Conservation (phyloP, 2,888 invertebrate genomes). For the Serripes groenlandicus region DNA sequence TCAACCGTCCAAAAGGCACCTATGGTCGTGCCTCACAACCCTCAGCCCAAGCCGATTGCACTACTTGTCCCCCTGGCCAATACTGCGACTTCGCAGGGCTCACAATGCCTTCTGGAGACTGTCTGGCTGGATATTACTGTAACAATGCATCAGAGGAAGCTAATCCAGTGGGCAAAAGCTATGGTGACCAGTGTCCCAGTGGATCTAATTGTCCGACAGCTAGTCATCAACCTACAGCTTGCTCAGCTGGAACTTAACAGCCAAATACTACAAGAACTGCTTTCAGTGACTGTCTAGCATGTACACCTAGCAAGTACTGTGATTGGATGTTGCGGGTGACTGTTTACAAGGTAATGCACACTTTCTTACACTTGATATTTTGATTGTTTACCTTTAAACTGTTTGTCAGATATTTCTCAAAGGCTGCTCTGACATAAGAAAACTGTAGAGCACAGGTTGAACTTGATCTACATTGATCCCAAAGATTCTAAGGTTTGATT, state of each 20-base stretch:
- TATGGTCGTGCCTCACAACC: conserved; percentile 80
- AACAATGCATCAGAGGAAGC: conserved; percentile 81
- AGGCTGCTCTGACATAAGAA: too few relatives aligned
- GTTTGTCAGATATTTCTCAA: too few relatives aligned
- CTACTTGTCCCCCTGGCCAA: conserved; percentile 83
- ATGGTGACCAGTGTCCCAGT: conserved; percentile 84
- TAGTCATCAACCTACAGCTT: conserved; percentile 81
- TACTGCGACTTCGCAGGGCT: conserved; percentile 82
- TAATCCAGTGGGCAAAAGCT: conserved; percentile 79
- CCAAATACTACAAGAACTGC: conserved; percentile 76
- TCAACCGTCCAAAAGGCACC: conserved; percentile 83
- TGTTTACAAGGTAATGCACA: conserved; percentile 75
- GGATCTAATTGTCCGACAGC: conserved; percentile 82
- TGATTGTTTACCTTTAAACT: too few relatives aligned
- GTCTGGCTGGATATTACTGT: conserved; percentile 83
- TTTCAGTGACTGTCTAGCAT: conserved; percentile 77
- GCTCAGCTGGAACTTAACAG: conserved; percentile 83
- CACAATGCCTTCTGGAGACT: conserved; percentile 78
- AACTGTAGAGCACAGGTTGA: too few relatives aligned
- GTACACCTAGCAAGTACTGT: conserved; percentile 83
- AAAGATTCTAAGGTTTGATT: too few relatives aligned
- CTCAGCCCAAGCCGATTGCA: conserved; percentile 81
- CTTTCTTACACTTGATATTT: too few relatives aligned
- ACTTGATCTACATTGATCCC: too few relatives aligned
- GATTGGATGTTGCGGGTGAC: conserved; percentile 77